Percentiles rank a stretch among this genome's conserved stretches.
Conservation (phyloP, 2,113 vertebrate species). For the Rhea americana region DNA sequence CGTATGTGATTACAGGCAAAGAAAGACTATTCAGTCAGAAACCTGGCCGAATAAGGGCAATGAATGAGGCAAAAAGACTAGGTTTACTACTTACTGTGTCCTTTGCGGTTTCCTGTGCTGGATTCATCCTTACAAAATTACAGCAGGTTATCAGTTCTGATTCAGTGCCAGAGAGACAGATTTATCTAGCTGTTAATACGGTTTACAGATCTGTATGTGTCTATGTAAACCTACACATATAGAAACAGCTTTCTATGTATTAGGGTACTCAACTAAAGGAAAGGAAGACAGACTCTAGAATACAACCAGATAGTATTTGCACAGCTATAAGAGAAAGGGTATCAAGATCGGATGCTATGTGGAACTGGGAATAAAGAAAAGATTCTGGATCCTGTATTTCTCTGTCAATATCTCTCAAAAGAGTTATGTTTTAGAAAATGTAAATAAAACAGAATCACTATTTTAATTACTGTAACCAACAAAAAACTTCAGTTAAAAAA, state of each 20-base stretch:
- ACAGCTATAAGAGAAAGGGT: not conserved
- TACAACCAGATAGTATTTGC: not conserved
- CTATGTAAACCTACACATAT: accelerated
- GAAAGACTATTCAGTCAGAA: not conserved
- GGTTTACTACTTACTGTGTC: not conserved
- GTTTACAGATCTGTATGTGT: not conserved
- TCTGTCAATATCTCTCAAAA: not conserved
- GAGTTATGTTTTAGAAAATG: not conserved
- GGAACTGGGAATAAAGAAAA: not conserved
- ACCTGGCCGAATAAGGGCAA: too few species aligned
- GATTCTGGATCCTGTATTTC: not conserved
- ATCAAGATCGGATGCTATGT: not conserved
- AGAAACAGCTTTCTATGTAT: too few species aligned
- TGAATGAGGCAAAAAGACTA: not conserved
- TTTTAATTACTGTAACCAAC: not conserved
- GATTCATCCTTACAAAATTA: not conserved
- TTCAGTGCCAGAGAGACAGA: not conserved
- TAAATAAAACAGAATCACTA: not conserved
- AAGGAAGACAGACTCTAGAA: not conserved
- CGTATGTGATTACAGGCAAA: not conserved
- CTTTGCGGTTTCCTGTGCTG: not conserved
- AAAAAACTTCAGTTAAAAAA: not conserved
- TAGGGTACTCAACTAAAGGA: not conserved
- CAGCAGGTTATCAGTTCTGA: not conserved
- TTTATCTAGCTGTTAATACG: not conserved